Evolutionary conservation across 1,140 invertebrate genomes (phyloP).

Genomic region (Diorhabda carinulata): DNA sequence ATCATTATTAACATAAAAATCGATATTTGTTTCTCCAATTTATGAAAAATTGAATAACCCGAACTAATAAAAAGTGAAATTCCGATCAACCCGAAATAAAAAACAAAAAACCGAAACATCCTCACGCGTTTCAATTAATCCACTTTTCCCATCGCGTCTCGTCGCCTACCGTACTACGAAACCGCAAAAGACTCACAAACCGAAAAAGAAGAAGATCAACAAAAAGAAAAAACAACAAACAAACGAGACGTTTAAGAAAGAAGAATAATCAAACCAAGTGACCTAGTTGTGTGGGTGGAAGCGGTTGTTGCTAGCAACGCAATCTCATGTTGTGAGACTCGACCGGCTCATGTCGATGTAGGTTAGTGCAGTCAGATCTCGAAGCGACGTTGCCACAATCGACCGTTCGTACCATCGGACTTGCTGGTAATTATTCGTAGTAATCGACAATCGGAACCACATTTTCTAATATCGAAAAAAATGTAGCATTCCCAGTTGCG

Average conservation of each 20-base stretch:
- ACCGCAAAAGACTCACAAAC: neutral
- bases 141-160: neutral
- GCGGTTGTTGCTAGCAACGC: constrained; percentile 38
- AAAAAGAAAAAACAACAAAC: neutral
- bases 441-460: no score
- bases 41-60: neutral
- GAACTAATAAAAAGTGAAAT: neutral
- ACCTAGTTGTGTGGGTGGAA: constrained; percentile 47
- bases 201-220: neutral
- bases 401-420: no score
- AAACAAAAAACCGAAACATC: neutral
- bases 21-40: neutral
- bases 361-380: constrained; percentile 40
- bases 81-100: neutral
- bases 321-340: constrained; percentile 44
- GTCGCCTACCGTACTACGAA: neutral
- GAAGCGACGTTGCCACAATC: constrained; percentile 18
- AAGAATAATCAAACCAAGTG: constrained; percentile 21
- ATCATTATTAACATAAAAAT: neutral
- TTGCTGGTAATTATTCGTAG: no score
- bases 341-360: constrained; percentile 47
- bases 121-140: neutral
- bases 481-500: no score
- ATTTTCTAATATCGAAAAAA: no score
- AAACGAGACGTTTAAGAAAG: neutral